Evolutionary conservation across 1,140 invertebrate genomes (phyloP), one percentile per base, ranked within the genome.

Genomic region (Melanaphis sacchari): DNA sequence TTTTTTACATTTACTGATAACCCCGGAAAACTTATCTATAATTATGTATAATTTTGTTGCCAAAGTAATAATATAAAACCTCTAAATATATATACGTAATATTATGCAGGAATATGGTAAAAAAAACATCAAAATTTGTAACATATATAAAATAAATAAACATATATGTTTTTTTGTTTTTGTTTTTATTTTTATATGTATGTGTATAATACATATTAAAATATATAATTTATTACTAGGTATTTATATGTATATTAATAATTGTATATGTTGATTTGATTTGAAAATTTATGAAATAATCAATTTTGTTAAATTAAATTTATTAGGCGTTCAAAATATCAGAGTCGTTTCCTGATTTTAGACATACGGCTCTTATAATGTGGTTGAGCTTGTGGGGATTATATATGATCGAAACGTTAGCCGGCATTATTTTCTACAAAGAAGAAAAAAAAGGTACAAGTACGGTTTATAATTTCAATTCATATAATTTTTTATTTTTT

Each of bases 301-400:
- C 38, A 6, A 6, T 90, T 91, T 46, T 76, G 26, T 31, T 43
- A 0, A 21, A 59, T 8, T 21, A 43, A 46, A 49, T 49, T 21
- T 52, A 38, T 11, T 40, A 93, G 91, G 91, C 91, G 5, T 93
- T 93, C 91, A 93, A 84, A 85, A 93, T 93, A 82, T 24, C 46
- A 11, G 81, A 93, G 11, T 49, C 46, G 31, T 84, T 54, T 49
- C 46, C 91, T 15, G 66, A 93, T 36, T 93, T 38, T 5, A 81
- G 49, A 11, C 24, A 38, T 21, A 93, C 91, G 11, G 91, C 76
- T 31, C 41, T 93, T 36, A 84, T 93, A 40, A 93, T 93, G 91
- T 93, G 91, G 91, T 26, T 93, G 5, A 93, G 91, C 81, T 1
- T 93, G 66, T 93, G 91, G 91, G 91, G 91, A 38, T 52, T 93